Evolutionary conservation across 2,797 vertebrate genomes (phyloP), one percentile per base, ranked within the genome.

Genomic region (Eurystomus glaucurus): DNA sequence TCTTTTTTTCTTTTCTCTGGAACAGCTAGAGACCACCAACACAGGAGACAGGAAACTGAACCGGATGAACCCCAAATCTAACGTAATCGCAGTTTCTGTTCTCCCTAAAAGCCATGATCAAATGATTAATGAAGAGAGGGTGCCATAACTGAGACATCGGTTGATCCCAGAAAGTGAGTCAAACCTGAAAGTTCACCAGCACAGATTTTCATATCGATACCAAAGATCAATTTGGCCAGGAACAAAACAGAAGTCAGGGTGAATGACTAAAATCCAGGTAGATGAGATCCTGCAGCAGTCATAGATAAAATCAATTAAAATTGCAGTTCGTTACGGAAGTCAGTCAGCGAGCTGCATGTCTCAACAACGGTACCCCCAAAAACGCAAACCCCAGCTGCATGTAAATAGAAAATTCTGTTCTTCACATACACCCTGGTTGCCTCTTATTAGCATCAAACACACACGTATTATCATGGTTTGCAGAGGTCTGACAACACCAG

Each of bases 261-360:
- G 60, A 85, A 70, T 97, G 85, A 97, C 90, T 97, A 97, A 96
- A 95, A 84, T 37, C 86, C 62, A 43, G 13, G 88, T 60, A 97
- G 93, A 71, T 92, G 84, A 66, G 88, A 89, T 95, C 83, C 94
- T 92, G 62, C 51, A 88, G 33, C n/a, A 82, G 50, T 72, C 80
- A 66, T 61, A 95, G 94, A 95, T 93, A 95, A 94, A 91, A 93
- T 89, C 93, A 74, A n/a, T 71, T 93, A 16, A 92, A 96, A 75
- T 81, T 25, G 39, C 41, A 68, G 37, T 45, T 87, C 90, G 61
- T 83, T 94, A 62, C 1, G 1, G 71, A 95, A 94, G 65, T 89
- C 76, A 91, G 76, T 8, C 90, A 76, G 75, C 52, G 88, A 86
- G 43, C 61, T 96, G 51, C 90, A 26, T 88, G 93, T 74, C 78